phyloP scores from a whole-genome alignment of 2,113 vertebrate species.

The Eudyptes chrysolophus region DNA sequence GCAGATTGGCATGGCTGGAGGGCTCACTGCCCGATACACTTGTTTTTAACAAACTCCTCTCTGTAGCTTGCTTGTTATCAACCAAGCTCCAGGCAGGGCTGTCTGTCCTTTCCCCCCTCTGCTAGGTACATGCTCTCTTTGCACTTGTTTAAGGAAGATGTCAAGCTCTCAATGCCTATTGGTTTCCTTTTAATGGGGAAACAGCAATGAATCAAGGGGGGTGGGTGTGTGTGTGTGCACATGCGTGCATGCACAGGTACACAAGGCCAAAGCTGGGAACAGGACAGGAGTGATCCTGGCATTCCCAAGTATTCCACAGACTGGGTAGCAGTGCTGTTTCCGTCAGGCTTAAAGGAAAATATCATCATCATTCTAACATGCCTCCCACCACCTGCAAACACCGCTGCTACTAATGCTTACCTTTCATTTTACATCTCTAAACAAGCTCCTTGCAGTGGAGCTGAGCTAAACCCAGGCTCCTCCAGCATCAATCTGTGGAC shows the following conservation, averaged over 20 bases:
- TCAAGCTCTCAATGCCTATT: not conserved
- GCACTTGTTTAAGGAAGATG: not conserved
- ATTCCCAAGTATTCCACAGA: not conserved
- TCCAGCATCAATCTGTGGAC: not conserved
- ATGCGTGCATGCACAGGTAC: rapidly evolving
- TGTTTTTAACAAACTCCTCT: not conserved
- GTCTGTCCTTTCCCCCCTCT: not conserved
- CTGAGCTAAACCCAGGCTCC: not conserved
- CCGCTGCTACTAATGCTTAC: not conserved
- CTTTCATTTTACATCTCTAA: not conserved
- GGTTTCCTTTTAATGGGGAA: not conserved
- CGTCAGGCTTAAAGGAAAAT: not conserved
- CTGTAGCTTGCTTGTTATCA: not conserved
- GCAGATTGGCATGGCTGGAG: not conserved
- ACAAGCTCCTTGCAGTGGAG: rapidly evolving
- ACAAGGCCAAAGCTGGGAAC: not conserved
- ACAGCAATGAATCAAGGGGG: not conserved
- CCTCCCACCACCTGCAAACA: not conserved
- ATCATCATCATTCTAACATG: too few relatives aligned
- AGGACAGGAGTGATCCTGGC: not conserved
- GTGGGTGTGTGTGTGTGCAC: too few relatives aligned
- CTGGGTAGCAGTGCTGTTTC: not conserved
- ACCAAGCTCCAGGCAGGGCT: not conserved
- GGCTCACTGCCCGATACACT: not conserved
- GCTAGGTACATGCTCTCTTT: not conserved